Evolutionary conservation across 2,797 vertebrate species (phyloP).

Genomic region (Poeciliopsis infans): DNA sequence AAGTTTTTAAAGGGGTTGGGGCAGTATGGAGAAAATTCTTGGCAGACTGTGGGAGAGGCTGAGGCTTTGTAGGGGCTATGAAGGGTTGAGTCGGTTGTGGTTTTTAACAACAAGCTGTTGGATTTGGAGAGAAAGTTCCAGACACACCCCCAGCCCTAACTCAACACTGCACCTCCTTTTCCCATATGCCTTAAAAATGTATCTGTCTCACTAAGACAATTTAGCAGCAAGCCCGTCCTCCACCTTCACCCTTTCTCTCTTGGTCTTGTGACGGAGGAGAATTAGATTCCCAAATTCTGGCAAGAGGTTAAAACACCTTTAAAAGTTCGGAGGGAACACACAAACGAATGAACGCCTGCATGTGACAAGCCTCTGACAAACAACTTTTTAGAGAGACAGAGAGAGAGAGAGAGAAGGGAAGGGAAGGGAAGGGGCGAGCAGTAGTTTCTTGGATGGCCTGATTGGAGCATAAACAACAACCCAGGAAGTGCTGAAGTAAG

Average conservation of each 20-base stretch:
- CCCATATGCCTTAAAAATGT: slow-evolving; percentile 35
- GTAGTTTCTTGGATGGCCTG: slow-evolving; percentile 70
- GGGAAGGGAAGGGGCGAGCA: slow-evolving; percentile 40
- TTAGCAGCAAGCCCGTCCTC: slow-evolving; percentile 47
- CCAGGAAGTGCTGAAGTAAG: slow-evolving; percentile 77
- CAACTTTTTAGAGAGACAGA: slow-evolving; percentile 60
- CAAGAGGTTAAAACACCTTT: slow-evolving; percentile 49
- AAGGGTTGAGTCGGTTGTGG: slow-evolving; percentile 60
- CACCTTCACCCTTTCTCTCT: slow-evolving; percentile 3
- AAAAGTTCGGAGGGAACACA: slow-evolving; percentile 34
- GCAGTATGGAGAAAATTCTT: slow-evolving; percentile 42
- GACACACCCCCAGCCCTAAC: slow-evolving; percentile 59
- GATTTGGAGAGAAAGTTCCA: slow-evolving; percentile 71
- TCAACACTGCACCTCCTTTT: slow-evolving; percentile 27
- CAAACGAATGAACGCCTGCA: slow-evolving; percentile 40
- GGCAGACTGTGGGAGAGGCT: slow-evolving; percentile 51
- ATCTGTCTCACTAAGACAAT: slow-evolving; percentile 45
- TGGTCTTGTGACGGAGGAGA: slow-evolving; percentile 33
- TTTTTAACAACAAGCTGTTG: slow-evolving; percentile 74
- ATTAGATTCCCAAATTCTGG: slow-evolving; percentile 18
- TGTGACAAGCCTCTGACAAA: slow-evolving; percentile 67
- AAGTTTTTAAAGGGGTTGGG: slow-evolving; percentile 34
- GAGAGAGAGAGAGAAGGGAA: slow-evolving; percentile 21
- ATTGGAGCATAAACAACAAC: slow-evolving; percentile 78
- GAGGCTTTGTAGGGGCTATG: slow-evolving; percentile 49